These are phyloP conservation scores for Potorous gilbertii DNA, from an alignment of 2,797 vertebrate genomes.

Conservation along the genomic window DNA sequence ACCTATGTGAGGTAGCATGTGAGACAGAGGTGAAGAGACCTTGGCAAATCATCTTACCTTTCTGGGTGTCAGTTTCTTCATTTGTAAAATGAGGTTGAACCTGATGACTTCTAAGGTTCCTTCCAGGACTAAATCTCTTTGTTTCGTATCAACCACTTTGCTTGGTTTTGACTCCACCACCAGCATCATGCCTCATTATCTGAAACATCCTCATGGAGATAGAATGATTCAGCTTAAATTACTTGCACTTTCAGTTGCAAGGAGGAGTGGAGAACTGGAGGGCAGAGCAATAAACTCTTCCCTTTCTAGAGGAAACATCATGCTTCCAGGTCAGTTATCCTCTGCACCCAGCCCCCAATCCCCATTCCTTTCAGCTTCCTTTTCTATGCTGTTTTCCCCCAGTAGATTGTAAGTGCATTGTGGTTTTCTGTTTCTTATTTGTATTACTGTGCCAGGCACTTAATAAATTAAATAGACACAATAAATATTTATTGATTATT, in stretches of 20 bases:
- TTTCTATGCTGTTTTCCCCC: background rate
- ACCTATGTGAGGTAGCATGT: background rate
- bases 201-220: background rate
- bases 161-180: background rate
- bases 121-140: background rate
- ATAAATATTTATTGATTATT: background rate
- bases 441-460: background rate
- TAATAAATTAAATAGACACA: background rate
- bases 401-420: background rate
- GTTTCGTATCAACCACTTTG: background rate
- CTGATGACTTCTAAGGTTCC: background rate
- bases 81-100: background rate
- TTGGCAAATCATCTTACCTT: background rate
- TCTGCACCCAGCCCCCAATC: background rate
- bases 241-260: background rate
- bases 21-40: no score
- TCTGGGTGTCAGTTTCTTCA: background rate
- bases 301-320: background rate
- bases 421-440: background rate
- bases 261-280: background rate
- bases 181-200: background rate
- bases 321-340: background rate
- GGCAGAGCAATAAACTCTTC: background rate
- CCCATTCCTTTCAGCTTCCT: background rate
- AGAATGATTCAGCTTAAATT: background rate